Evolutionary conservation across 2,113 vertebrate species (phyloP).

Genomic region (Xiphophorus couchianus): DNA sequence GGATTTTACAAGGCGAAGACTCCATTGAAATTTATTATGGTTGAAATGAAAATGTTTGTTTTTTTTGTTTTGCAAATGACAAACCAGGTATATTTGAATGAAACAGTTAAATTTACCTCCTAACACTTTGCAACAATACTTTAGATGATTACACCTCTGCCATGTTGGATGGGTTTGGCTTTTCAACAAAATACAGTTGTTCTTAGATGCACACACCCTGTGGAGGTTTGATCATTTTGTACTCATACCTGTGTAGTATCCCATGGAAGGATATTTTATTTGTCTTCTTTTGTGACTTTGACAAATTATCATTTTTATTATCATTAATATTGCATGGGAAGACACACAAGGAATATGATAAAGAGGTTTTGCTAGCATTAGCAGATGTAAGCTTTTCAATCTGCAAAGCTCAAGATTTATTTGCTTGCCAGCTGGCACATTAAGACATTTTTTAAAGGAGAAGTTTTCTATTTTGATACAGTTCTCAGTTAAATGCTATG

Average conservation of each 20-base stretch:
- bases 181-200: neutral
- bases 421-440: neutral
- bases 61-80: too few relatives aligned
- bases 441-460: too few relatives aligned
- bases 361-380: neutral
- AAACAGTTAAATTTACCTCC: too few relatives aligned
- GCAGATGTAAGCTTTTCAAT: neutral
- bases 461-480: too few relatives aligned
- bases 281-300: neutral
- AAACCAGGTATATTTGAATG: too few relatives aligned
- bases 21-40: neutral
- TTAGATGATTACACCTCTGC: too few relatives aligned
- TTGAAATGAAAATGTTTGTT: too few relatives aligned
- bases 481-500: too few relatives aligned
- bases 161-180: slow-evolving; percentile 15
- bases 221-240: slow-evolving; percentile 20
- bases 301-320: neutral
- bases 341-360: neutral
- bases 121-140: too few relatives aligned
- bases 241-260: neutral
- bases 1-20: neutral
- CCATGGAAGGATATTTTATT: slow-evolving; percentile 18
- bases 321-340: neutral
- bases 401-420: neutral
- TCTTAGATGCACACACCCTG: neutral